Base-by-base conservation (phyloP, 2,888 invertebrate genomes). In the Athrips mouffetella region DNA sequence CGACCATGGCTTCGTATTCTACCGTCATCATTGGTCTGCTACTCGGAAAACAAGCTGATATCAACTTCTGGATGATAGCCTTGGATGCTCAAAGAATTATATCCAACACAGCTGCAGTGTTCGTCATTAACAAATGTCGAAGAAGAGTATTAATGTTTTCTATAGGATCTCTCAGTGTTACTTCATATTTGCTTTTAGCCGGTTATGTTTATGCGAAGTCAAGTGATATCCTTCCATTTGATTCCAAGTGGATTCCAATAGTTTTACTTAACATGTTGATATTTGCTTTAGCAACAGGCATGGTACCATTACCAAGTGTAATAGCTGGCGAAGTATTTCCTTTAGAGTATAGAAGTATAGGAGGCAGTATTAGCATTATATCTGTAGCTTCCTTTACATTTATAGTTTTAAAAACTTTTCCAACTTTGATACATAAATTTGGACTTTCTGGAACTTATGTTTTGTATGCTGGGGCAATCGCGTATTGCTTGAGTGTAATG, bases 241-340 rank as follows among this genome's bases (percentile, higher is more conserved):
- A 78, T 8, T 67, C 73, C 3, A 59, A 83, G 0, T 89, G 87
- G 85, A 60, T 89, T 3, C 82, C 90, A 0, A 73, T 89, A 51
- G 52, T 90, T 53, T 64, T 89, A 60, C 67, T 91, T 37, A 73
- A 92, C 60, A 54, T 82, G 1, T 91, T 91, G 54, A 89, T 90
- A 39, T 80, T 89, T 10, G 87, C 90, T 7, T 83, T 91, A 1
- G 86, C 89, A 2, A 73, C 90, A 1, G 92, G 93, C 0, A 80
- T 91, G 63, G 76, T 91, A 6, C 92, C 93, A 0, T 59, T 94
- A 49, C 93, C 93, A 0, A 93, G 91, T 80, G 90, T 92, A 3
- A 90, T 94, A 75, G 90, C 91, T 27, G 93, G 93, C 0, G 94
- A 94, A 65, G 82, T 94, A 0, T 93, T 92, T 54, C 89, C 93